Conservation (phyloP, 2,888 invertebrate species). For the Lamproptera curius region DNA sequence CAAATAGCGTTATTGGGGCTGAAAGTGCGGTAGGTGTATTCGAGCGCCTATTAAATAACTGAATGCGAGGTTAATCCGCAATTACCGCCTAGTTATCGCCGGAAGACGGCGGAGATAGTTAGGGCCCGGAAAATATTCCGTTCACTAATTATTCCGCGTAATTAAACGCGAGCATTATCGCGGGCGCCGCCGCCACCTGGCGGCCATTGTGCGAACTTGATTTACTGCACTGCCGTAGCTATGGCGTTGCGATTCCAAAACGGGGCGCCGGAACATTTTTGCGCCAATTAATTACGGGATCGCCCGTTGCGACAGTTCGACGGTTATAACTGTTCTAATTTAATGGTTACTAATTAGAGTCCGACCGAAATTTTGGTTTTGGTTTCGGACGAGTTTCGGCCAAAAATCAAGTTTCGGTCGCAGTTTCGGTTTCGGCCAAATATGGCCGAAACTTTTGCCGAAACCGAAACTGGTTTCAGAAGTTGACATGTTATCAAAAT, state of each 20-base stretch:
- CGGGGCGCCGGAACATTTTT: constrained; percentile 67
- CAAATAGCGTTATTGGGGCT: constrained; percentile 65
- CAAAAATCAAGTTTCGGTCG: too few species aligned
- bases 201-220: constrained; percentile 73
- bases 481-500: too few species aligned
- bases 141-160: constrained; percentile 79
- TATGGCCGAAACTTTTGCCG: too few species aligned
- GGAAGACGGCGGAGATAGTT: constrained; percentile 77
- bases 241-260: constrained; percentile 62
- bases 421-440: too few species aligned
- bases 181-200: constrained; percentile 74
- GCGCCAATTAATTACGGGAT: constrained; percentile 76
- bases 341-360: too few species aligned
- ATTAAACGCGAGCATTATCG: constrained; percentile 77
- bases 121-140: constrained; percentile 78
- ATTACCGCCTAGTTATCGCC: constrained; percentile 78
- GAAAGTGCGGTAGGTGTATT: constrained; percentile 42
- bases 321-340: too few species aligned
- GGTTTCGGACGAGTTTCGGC: too few species aligned
- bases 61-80: constrained; percentile 76
- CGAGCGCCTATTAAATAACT: constrained; percentile 71
- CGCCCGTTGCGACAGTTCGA: too few species aligned
- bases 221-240: constrained; percentile 73
- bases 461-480: too few species aligned
- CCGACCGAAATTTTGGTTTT: too few species aligned